These are phyloP conservation scores for Sylvia borin DNA, from an alignment of 2,797 vertebrate species.

Conservation along the genomic window DNA sequence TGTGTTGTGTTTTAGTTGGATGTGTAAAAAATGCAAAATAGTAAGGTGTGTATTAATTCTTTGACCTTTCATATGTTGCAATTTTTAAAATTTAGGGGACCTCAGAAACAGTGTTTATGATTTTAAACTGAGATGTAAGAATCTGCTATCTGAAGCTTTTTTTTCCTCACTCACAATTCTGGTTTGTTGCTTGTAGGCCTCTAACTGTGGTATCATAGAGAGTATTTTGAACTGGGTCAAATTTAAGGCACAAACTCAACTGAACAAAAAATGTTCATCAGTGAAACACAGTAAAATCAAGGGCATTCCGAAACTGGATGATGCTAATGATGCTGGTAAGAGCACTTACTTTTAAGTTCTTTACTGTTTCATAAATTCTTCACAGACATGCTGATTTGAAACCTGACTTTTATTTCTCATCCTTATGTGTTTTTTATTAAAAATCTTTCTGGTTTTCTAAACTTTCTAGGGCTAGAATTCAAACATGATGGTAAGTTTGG, in stretches of 20 bases:
- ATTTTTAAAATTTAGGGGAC: background rate
- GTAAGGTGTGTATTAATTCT: background rate
- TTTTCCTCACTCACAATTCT: conserved; percentile 1
- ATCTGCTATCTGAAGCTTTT: background rate
- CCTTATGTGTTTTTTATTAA: background rate
- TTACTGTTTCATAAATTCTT: background rate
- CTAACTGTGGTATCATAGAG: conserved; percentile 91
- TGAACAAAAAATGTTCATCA: conserved; percentile 92
- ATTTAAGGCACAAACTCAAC: conserved; percentile 90
- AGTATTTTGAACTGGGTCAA: conserved; percentile 93
- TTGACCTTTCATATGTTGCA: background rate
- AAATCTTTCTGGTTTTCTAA: background rate
- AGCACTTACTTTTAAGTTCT: background rate
- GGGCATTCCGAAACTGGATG: conserved; percentile 91
- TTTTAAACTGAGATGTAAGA: background rate
- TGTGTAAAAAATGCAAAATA: background rate
- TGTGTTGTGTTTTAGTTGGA: background rate
- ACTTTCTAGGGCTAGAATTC: background rate
- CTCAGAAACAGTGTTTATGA: background rate
- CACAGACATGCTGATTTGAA: background rate
- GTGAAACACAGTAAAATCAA: conserved; percentile 94
- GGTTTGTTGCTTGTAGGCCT: conserved; percentile 77
- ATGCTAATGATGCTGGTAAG: conserved; percentile 92
- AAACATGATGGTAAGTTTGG: background rate
- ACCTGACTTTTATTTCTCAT: background rate